Base-by-base conservation (phyloP, 2,113 vertebrate genomes). In the Condylura cristata region DNA sequence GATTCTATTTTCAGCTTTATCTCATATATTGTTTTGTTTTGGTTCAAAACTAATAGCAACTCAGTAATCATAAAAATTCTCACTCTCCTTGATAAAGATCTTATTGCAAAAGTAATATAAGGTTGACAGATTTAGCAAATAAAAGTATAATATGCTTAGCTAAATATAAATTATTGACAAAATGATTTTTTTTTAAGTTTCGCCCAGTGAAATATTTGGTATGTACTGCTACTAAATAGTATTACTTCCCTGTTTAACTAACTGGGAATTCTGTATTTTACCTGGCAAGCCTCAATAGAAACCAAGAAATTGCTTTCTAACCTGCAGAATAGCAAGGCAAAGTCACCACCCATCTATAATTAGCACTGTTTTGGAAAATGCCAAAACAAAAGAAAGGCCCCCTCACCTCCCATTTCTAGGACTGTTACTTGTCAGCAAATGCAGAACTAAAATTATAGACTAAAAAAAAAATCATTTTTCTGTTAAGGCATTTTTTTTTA, bases 341-440 rank as follows among this genome's bases (percentile, higher is more conserved):
- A 96, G 61, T 92, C 37, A 90, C 20, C 44, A 44, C 37, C 30
- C 32, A 34, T n/a, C 39, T 24, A 68, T 88, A 86, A 90, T 86
- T 18, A 85, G 70, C 22, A 61, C 37, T 60, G 10, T 51, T 79
- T 0, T 92, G 84, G 86, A 93, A 91, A 96, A 93, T 39, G 89
- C 39, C 48, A 24, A 68, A 80, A 91, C 39, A 22, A 32, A 70
- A 41, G 34, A 51, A 78, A 61, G 22, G 0, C 13, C 48, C 9
- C 48, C 75, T 34, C 26, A 53, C 30, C 58, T 17, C 12, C 89
- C 48, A 53, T 92, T 76, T 78, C 76, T 60, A 93, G 44, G 44
- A 39, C 70, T 89, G 18, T 56, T 76, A 53, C 58, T 94, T 96
- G 83, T 92, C 32, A 89, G 72, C 60, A 96, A 84, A 95, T 41